Base-by-base conservation (phyloP, 2,113 vertebrate species). In the Phrynosoma platyrhinos region DNA sequence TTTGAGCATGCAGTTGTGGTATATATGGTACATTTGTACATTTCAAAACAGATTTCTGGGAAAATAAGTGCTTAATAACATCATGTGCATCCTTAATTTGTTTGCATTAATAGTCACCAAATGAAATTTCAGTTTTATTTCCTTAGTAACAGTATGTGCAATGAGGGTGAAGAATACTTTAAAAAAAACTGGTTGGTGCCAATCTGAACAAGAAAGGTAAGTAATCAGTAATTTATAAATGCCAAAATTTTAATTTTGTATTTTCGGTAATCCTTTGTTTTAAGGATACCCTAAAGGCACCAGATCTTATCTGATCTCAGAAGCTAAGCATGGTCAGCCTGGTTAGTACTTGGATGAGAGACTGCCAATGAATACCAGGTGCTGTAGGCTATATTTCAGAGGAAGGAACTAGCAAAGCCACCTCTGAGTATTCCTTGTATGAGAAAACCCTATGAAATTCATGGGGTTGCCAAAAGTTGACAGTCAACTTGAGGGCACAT, bases 1-100 rank as follows among this genome's bases (percentile, higher is more conserved):
- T 77, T 55, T 53, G 30, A 14, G 91, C 95, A 97, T 96, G 96
- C 96, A 96, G 90, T 86, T 89, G 52, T 32, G 69, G 86, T 84
- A 91, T 85, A 94, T 87, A 85, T 82, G 90, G 79, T 84, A 88
- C 84, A 87, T 76, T 83, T 91, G 94, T 80, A 94, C 5, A n/a
- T 76, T 90, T 88, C 86, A 92, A 89, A 90, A 80, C 94, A 92
- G 92, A 92, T 91, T 76, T 94, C 89, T 94, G 95, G 92, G 94
- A 21, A 71, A 32, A 9, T 30, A 71, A 83, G 84, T 83, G 91
- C 0, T 9, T 30, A 52, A 21, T 16, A 89, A 86, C 87, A 0
- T 30, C 27, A 68, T 32, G 9, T 32, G 4, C 10, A 64, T 83
- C 21, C 62, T 20, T 42, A 36, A n/a, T 14, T 74, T 87, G 76